Evolutionary conservation across 2,797 vertebrate genomes (phyloP).

Genomic region (Oceanodroma leucorhoa): DNA sequence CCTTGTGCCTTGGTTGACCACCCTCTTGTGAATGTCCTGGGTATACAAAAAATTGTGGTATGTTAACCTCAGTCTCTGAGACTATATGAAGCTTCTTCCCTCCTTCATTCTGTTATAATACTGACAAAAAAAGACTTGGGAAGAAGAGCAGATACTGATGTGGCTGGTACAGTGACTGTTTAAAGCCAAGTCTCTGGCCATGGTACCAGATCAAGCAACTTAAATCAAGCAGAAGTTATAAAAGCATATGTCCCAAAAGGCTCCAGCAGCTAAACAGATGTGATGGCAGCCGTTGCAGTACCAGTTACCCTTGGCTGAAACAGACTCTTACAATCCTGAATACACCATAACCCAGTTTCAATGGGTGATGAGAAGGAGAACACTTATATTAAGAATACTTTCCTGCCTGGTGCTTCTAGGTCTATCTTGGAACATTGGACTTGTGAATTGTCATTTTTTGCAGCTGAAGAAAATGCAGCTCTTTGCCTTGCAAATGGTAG

Average conservation of each 20-base stretch:
- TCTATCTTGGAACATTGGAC: neutral
- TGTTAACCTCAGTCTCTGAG: neutral
- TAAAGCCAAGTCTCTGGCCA: neutral
- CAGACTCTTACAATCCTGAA: neutral
- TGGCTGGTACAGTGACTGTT: neutral
- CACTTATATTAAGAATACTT: neutral
- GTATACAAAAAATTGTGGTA: neutral
- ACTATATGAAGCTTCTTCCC: neutral
- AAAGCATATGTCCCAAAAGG: neutral
- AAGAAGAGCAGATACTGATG: neutral
- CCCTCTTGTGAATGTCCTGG: neutral
- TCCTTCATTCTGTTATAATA: neutral
- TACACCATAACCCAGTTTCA: neutral
- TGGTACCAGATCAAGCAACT: neutral
- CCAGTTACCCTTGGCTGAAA: neutral
- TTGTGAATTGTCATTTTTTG: neutral
- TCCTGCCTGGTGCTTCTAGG: neutral
- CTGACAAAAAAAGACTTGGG: neutral
- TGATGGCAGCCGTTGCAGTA: neutral
- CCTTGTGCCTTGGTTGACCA: neutral
- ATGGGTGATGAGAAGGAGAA: neutral
- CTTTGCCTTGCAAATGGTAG: neutral
- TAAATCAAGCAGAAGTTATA: neutral
- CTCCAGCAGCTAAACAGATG: neutral
- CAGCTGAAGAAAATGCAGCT: neutral